phyloP scores from a whole-genome alignment of 2,797 vertebrate species.

The Odontamblyopus lacepedii region DNA sequence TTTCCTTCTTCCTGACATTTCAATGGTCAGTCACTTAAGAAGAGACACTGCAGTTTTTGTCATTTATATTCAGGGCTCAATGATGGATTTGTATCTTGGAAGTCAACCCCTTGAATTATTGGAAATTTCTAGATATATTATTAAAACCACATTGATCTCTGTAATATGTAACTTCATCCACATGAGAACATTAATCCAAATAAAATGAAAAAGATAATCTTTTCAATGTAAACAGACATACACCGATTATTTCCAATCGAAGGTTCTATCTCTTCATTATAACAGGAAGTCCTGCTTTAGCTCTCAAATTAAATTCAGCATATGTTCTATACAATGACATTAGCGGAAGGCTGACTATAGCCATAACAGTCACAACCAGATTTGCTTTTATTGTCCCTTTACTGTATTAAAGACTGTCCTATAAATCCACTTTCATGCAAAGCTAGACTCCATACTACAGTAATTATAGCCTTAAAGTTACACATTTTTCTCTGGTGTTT shows the following conservation, averaged over 20 bases:
- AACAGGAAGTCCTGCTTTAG: background rate
- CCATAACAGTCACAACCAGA: background rate
- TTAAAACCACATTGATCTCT: background rate
- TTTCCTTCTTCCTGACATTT: constrained; percentile 11
- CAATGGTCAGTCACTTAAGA: constrained; percentile 8
- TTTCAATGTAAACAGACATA: background rate
- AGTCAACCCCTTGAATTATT: background rate
- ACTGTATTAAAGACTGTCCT: background rate
- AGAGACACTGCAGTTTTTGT: background rate
- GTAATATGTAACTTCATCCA: background rate
- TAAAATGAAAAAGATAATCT: background rate
- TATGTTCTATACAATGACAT: background rate
- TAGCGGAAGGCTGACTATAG: background rate
- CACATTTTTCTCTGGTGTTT: too few relatives aligned
- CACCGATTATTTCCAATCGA: background rate
- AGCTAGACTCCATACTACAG: background rate
- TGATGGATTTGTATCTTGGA: background rate
- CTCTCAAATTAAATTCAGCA: background rate
- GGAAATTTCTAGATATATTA: background rate
- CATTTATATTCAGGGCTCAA: background rate
- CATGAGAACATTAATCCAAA: background rate
- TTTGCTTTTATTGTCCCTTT: background rate
- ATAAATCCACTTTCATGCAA: background rate
- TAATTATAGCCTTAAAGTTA: background rate
- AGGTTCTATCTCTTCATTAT: background rate